A percentile compares a stretch with the other conserved stretches of the same genome.
These are phyloP conservation scores for Meloidogyne exigua DNA, from an alignment of 1,140 invertebrate species.

Conservation along the genomic window DNA sequence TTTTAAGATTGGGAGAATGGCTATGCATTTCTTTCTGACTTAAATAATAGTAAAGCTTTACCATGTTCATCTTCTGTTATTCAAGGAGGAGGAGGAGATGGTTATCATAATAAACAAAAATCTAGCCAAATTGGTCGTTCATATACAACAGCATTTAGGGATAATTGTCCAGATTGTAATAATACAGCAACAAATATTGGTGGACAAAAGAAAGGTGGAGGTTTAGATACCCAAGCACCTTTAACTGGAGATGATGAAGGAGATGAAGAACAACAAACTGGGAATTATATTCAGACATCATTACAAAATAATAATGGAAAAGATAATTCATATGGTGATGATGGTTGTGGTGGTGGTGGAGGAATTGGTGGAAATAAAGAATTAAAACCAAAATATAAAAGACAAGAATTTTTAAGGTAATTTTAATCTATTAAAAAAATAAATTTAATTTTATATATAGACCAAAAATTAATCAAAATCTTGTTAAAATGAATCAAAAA, in stretches of 20 bases:
- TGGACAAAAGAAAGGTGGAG: conserved; percentile 22
- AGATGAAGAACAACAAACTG: conserved; percentile 43
- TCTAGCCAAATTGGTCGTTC: conserved; percentile 57
- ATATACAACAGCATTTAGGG: conserved; percentile 60
- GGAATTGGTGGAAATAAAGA: conserved; percentile 57
- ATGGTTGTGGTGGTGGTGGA: conserved; percentile 25
- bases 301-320: neutral
- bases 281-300: neutral
- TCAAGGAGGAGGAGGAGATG: conserved; percentile 24
- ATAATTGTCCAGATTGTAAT: conserved; percentile 43
- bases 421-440: neutral
- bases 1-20: conserved; percentile 59
- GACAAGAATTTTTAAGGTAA: conserved; percentile 61
- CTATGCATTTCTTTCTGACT: conserved; percentile 56
- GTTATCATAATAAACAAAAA: conserved; percentile 51
- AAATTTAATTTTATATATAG: conserved; percentile 30
- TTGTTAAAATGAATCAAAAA: conserved; percentile 31
- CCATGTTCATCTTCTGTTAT: neutral
- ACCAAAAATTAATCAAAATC: conserved; percentile 41
- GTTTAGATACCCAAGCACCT: conserved; percentile 59
- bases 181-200: conserved; percentile 37
- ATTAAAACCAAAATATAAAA: conserved; percentile 62
- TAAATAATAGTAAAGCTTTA: neutral
- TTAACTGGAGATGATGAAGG: conserved; percentile 62
- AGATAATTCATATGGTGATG: conserved; percentile 1